These are phyloP conservation scores for Sabellastarte sp. DNA, from an alignment of 2,888 invertebrate genomes.

Conservation along the genomic window DNA sequence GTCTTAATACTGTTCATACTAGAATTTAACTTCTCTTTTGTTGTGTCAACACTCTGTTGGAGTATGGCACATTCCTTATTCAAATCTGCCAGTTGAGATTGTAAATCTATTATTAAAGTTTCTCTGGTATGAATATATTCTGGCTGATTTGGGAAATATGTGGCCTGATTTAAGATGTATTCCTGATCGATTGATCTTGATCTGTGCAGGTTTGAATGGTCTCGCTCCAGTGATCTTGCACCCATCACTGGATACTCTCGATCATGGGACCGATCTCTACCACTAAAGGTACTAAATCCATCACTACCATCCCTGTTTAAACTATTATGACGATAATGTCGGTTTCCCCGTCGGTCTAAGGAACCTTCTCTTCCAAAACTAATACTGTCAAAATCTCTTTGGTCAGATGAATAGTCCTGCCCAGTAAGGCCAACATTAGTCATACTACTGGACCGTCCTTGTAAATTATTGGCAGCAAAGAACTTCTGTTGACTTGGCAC, in stretches of 20 bases:
- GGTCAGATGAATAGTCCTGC: constrained; percentile 21
- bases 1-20: constrained; percentile 99
- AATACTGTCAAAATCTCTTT: not conserved
- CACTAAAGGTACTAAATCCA: constrained; percentile 18
- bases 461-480: constrained; percentile 30
- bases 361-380: constrained; percentile 47
- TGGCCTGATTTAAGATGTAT: constrained; percentile 16
- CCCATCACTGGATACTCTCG: constrained; percentile 60
- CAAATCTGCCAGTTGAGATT: constrained; percentile 85
- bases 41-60: constrained; percentile 64
- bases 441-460: constrained; percentile 37
- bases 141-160: constrained; percentile 16
- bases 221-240: constrained; percentile 52
- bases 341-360: constrained; percentile 46
- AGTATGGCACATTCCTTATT: constrained; percentile 85
- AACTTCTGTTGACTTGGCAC: constrained; percentile 19
- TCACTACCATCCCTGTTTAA: constrained; percentile 4
- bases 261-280: constrained; percentile 67
- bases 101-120: constrained; percentile 53
- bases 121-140: constrained; percentile 31
- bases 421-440: constrained; percentile 30
- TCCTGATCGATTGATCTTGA: constrained; percentile 46
- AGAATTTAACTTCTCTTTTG: constrained; percentile 95
- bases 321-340: constrained; percentile 15
- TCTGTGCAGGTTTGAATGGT: constrained; percentile 31